These are phyloP conservation scores for Chunga burmeisteri DNA, from an alignment of 2,113 vertebrate genomes.

Conservation along the genomic window DNA sequence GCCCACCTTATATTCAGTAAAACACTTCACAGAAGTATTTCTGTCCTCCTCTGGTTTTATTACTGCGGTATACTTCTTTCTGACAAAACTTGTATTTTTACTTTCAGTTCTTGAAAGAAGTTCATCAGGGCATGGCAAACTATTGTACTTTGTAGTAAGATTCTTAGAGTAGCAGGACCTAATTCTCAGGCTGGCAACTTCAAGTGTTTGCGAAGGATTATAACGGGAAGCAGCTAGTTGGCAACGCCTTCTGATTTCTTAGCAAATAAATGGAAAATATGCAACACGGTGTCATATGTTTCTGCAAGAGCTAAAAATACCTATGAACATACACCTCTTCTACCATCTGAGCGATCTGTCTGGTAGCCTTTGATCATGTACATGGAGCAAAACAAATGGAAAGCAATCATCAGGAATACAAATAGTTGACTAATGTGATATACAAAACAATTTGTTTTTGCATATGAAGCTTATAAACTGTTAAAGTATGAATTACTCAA, in stretches of 20 bases:
- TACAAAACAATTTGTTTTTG: not conserved
- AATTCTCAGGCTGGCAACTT: not conserved
- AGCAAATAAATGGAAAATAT: constrained; percentile 18
- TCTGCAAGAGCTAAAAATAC: constrained; percentile 4
- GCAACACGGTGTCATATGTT: not conserved
- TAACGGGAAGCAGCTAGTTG: not conserved
- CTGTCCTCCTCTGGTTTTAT: not conserved
- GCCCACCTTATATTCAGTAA: not conserved
- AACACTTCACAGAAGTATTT: not conserved
- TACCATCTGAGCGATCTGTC: not conserved
- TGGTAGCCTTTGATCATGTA: not conserved
- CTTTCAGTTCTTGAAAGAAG: not conserved
- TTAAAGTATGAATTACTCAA: not conserved
- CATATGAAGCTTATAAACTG: not conserved
- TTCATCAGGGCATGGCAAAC: not conserved
- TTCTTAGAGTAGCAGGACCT: not conserved
- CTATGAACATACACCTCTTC: not conserved
- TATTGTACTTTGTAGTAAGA: not conserved
- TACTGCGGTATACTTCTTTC: not conserved
- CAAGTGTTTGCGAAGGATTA: not conserved
- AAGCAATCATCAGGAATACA: not conserved
- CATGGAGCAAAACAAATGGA: not conserved
- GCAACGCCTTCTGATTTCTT: not conserved
- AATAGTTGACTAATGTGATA: not conserved
- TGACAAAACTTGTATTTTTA: not conserved